phyloP scores from a whole-genome alignment of 2,113 vertebrate genomes.

The Phalacrocorax carbo region DNA sequence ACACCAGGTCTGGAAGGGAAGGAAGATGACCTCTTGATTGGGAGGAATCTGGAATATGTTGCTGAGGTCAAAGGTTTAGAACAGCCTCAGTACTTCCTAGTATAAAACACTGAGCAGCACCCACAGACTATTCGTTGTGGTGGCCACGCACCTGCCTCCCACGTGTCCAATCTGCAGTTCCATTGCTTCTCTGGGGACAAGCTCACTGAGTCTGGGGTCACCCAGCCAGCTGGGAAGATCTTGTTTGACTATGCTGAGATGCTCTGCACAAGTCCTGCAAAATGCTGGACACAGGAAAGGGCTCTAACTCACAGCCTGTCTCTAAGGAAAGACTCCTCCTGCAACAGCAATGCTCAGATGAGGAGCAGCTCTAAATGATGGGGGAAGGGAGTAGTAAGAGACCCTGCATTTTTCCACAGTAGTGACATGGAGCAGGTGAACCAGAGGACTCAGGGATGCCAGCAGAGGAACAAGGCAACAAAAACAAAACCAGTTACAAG shows the following conservation, averaged over 20 bases:
- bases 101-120: not conserved
- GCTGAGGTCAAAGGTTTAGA: constrained; percentile 4
- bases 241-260: not conserved
- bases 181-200: not conserved
- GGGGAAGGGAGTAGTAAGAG: not conserved
- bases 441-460: rapidly evolving
- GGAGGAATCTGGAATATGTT: constrained; percentile 7
- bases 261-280: not conserved
- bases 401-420: not conserved
- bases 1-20: not conserved
- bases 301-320: not conserved
- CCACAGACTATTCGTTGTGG: not conserved
- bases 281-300: not conserved
- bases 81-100: not conserved
- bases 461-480: not conserved
- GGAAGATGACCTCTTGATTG: not conserved
- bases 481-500: not conserved
- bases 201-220: not conserved
- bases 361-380: not conserved
- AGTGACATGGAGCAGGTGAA: not conserved
- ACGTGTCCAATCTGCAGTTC: not conserved
- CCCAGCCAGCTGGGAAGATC: not conserved
- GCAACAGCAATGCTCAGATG: not conserved
- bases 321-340: not conserved
- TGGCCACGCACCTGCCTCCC: not conserved